These are phyloP conservation scores for Xiphophorus birchmanni DNA, from an alignment of 2,797 vertebrate species.

Conservation along the genomic window DNA sequence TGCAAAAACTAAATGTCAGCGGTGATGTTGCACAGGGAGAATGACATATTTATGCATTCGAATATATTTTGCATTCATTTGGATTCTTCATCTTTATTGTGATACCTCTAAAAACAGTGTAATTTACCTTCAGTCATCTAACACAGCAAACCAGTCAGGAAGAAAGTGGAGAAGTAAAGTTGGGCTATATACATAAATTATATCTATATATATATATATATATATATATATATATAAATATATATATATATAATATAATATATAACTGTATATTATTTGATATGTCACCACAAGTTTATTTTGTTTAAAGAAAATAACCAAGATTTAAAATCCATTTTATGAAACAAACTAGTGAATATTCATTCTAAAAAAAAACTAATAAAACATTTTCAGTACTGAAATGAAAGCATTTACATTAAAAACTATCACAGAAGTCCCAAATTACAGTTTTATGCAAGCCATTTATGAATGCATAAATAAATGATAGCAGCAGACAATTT, in stretches of 20 bases:
- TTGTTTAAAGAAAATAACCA: constrained; percentile 20
- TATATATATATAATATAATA: too few relatives aligned
- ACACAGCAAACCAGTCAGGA: too few relatives aligned
- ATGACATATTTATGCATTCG: neutral
- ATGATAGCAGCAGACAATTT: constrained; percentile 14
- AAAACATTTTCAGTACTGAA: neutral
- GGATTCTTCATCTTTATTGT: too few relatives aligned
- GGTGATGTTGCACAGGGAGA: neutral
- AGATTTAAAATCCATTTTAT: constrained; percentile 8
- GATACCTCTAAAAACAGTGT: too few relatives aligned
- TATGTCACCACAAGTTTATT: neutral
- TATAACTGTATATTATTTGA: neutral
- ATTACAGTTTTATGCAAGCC: constrained; percentile 16
- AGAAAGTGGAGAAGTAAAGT: too few relatives aligned
- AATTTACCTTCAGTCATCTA: too few relatives aligned
- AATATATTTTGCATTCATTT: neutral
- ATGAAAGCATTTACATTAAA: constrained; percentile 16
- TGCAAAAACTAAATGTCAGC: neutral
- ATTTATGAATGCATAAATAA: neutral
- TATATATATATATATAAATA: too few relatives aligned
- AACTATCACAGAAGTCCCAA: constrained; percentile 10
- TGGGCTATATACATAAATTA: too few relatives aligned
- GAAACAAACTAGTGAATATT: constrained; percentile 7
- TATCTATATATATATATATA: too few relatives aligned
- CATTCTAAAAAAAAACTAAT: neutral